These are phyloP conservation scores for Trogon melanurus DNA, from an alignment of 2,113 vertebrate species.

Conservation along the genomic window DNA sequence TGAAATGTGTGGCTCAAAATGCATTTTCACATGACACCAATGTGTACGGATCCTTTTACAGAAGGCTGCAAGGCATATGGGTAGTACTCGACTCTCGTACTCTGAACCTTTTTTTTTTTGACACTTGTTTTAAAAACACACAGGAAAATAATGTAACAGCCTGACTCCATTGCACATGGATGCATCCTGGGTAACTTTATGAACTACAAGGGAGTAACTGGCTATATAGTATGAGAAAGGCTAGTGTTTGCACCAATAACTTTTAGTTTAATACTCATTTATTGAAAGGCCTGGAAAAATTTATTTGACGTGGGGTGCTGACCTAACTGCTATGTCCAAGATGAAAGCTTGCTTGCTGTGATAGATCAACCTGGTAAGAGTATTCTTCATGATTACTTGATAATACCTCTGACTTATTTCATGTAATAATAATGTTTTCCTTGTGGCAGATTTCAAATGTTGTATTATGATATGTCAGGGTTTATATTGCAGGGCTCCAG, in stretches of 20 bases:
- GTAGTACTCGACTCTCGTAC: background rate
- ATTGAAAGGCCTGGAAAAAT: background rate
- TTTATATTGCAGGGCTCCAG: conserved; percentile 48
- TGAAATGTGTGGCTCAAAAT: background rate
- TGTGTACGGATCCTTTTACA: background rate
- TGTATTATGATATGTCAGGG: background rate
- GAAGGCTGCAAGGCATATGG: background rate
- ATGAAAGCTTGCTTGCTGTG: background rate
- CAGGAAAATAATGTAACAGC: background rate
- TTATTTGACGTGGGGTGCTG: background rate
- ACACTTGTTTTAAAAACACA: background rate
- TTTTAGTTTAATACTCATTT: background rate
- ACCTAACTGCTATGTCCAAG: background rate
- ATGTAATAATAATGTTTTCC: background rate
- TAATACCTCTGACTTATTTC: background rate
- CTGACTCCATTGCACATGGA: background rate
- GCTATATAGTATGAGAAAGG: background rate
- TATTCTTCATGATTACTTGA: background rate
- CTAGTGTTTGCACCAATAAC: background rate
- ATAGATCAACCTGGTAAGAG: background rate
- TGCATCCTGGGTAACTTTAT: background rate
- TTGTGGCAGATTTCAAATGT: background rate
- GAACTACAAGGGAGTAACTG: background rate
- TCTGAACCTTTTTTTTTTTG: background rate
- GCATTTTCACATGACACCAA: background rate